Base-by-base conservation (phyloP, 2,797 vertebrate species). In the Chelmon rostratus region DNA sequence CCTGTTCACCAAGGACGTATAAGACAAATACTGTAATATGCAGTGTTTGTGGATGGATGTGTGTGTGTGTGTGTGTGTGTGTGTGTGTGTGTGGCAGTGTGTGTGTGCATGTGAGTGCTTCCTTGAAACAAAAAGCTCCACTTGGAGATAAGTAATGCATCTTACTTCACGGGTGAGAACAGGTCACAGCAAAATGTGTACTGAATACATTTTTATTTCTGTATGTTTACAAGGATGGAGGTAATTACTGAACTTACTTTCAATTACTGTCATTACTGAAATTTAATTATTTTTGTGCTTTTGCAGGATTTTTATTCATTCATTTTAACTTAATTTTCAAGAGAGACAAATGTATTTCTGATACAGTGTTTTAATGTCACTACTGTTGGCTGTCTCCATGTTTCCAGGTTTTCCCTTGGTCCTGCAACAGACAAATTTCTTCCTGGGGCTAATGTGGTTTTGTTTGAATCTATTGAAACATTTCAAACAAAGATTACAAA, bases 1-100 rank as follows among this genome's bases (percentile, higher is more conserved):
- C 63, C 53, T 63, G 16, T 56, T 82, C 49, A 59, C 62, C 71
- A 82, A 82, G 70, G 58, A 64, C 71, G 1, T 44, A 19, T 7
- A 38, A 64, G 49, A 76, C 53, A 76, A 75, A 73, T 44, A 73
- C 6, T 50, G 42, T 68, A 40, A 71, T 52, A 40, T 75, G 47
- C 62, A 56, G 33, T 28, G 35, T 77, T 54, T 77, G 56, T 42
- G 9, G 33, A 33, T 46, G 59, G 16, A 47, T 78, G 47, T 5
- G 31, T 25, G 9, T 38, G 37, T 42, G 23, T 13, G 46, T 63
- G 11, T 64, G 37, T 38, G 47, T 25, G 19, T 44, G 31, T 52
- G 57, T 67, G 62, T 23, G 21, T 53, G 56, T 9, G 19, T 16
- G 21, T 31, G 16, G n/a, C n/a, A n/a, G n/a, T 18, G 15, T 35